phyloP scores from a whole-genome alignment of 2,888 invertebrate genomes.

The Acrobasis consociella region DNA sequence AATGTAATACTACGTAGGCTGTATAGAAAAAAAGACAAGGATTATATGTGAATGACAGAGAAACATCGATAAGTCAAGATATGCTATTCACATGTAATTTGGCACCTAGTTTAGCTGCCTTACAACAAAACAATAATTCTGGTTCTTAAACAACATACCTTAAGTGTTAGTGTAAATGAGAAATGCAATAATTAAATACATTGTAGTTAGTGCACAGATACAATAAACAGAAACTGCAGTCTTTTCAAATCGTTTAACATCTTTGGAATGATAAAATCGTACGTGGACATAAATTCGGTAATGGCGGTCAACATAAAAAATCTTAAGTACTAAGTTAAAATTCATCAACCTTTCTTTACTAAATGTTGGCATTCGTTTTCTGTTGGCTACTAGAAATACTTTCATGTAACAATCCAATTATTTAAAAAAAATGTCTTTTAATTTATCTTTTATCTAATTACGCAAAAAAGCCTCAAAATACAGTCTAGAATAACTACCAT shows the following conservation, averaged over 20 bases:
- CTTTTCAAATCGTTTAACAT: slow-evolving; percentile 54
- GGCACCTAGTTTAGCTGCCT: slow-evolving; percentile 3
- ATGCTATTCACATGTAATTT: background rate
- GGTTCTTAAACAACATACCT: background rate
- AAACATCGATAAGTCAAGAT: background rate
- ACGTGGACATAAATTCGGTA: slow-evolving; percentile 22
- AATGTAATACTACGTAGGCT: too few relatives aligned
- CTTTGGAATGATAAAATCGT: slow-evolving; percentile 72
- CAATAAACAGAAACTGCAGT: slow-evolving; percentile 48
- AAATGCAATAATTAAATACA: slow-evolving; percentile 22
- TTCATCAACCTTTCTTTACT: slow-evolving; percentile 30
- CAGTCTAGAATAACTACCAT: slow-evolving; percentile 61
- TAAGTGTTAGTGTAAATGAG: slow-evolving; percentile 4
- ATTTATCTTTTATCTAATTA: slow-evolving; percentile 49
- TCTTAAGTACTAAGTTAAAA: slow-evolving; percentile 30
- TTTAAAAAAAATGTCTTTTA: slow-evolving; percentile 56
- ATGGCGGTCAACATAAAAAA: slow-evolving; percentile 8
- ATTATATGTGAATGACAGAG: background rate
- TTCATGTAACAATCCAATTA: slow-evolving; percentile 29
- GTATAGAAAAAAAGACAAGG: too few relatives aligned
- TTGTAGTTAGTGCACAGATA: slow-evolving; percentile 27
- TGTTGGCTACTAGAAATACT: slow-evolving; percentile 59
- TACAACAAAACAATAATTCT: background rate
- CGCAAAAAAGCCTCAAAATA: slow-evolving; percentile 65
- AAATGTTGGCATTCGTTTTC: slow-evolving; percentile 57